Percentiles rank a stretch among this genome's conserved stretches.
phyloP scores from a whole-genome alignment of 2,888 invertebrate species.

The Dromius quadrimaculatus region DNA sequence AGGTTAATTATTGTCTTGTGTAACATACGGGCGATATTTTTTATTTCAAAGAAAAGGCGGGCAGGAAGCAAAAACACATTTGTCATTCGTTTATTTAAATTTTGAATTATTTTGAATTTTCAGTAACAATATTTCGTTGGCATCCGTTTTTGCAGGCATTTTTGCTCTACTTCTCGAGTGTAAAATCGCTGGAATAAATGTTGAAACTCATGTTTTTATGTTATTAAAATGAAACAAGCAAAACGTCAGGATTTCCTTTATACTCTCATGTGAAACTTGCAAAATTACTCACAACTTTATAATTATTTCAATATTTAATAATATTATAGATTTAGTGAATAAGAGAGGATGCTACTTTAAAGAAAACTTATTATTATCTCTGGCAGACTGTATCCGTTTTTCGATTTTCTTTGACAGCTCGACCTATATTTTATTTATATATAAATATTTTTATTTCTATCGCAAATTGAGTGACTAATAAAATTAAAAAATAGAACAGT shows the following conservation, averaged over 20 bases:
- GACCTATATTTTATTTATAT: conserved; percentile 26
- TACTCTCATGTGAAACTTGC: conserved; percentile 32
- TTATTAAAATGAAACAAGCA: conserved; percentile 28
- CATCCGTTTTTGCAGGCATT: conserved; percentile 4
- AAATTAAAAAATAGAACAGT: too few species aligned
- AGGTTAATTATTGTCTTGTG: conserved; percentile 37
- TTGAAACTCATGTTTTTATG: conserved; percentile 19
- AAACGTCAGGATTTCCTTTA: neutral
- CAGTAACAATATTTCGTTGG: conserved; percentile 3
- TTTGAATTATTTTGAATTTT: neutral
- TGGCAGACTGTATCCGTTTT: conserved; percentile 10
- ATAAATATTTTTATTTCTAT: conserved; percentile 11
- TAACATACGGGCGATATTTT: conserved; percentile 16
- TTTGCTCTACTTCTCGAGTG: conserved; percentile 32
- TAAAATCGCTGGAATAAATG: conserved; percentile 23
- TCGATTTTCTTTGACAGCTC: conserved; percentile 1
- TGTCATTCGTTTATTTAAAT: too few species aligned
- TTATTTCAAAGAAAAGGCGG: conserved; percentile 29
- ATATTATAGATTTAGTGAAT: conserved; percentile 3
- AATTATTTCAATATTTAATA: conserved; percentile 26
- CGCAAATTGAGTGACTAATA: too few species aligned
- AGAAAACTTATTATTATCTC: conserved; percentile 26
- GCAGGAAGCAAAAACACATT: too few species aligned
- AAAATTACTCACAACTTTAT: conserved; percentile 18
- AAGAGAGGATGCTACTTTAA: conserved; percentile 12